phyloP scores from a whole-genome alignment of 2,888 invertebrate genomes.

The Eledone cirrhosa region DNA sequence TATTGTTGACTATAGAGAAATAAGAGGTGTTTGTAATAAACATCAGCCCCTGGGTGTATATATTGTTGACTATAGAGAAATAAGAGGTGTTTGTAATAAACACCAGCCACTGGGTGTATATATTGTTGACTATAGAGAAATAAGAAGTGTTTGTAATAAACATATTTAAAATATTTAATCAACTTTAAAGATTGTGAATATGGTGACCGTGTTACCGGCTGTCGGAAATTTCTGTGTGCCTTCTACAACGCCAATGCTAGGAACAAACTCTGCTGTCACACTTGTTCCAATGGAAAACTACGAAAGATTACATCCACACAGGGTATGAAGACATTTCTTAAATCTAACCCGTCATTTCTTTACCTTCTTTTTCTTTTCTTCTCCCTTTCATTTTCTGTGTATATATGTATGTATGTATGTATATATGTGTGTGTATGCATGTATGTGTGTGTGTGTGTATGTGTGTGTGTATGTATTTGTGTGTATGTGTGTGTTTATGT shows the following conservation, averaged over 20 bases:
- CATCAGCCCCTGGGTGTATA: no score
- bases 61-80: no score
- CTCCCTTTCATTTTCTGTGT: no score
- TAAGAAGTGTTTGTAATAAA: no score
- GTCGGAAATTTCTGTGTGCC: conserved; percentile 14
- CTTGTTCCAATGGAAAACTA: conserved; percentile 19
- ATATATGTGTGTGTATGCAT: conserved; percentile 31
- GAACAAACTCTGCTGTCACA: conserved; percentile 21
- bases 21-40: no score
- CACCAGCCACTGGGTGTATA: no score
- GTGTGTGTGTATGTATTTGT: conserved; percentile 29
- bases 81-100: no score
- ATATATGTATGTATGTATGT: no score
- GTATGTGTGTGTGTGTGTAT: conserved; percentile 31
- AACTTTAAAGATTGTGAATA: conserved; percentile 15
- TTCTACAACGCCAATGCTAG: conserved; percentile 16
- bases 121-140: no score
- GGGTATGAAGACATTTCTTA: neutral
- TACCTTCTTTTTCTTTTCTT: no score
- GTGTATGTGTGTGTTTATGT: conserved; percentile 17
- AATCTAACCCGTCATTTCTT: conserved; percentile 29
- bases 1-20: no score
- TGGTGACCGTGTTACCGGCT: conserved; percentile 20
- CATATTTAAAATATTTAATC: neutral
- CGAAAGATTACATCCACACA: conserved; percentile 12